Percentiles rank a stretch among this genome's conserved stretches.
Conservation (phyloP, 2,113 vertebrate species). For the Charina bottae region DNA sequence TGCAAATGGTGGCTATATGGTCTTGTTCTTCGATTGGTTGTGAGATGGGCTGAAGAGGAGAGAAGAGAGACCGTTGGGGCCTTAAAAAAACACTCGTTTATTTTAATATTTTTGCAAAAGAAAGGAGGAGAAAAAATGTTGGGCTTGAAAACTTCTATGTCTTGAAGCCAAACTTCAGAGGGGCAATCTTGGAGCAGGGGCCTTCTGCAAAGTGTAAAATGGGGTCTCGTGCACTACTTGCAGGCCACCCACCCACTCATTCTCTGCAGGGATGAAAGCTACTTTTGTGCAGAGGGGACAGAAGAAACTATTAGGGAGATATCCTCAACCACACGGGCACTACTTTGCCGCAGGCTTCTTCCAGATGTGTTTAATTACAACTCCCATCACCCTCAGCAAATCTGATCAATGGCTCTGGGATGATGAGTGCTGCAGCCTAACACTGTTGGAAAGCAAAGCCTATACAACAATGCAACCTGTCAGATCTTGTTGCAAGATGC, state of each 20-base stretch:
- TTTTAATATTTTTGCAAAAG: not conserved
- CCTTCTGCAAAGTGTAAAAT: not conserved
- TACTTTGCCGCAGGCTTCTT: not conserved
- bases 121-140: not conserved
- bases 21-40: not conserved
- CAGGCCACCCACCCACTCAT: not conserved
- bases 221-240: not conserved
- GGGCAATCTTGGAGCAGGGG: not conserved
- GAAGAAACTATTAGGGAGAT: not conserved
- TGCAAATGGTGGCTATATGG: not conserved
- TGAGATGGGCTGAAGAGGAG: not conserved
- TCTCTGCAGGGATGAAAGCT: not conserved
- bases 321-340: not conserved
- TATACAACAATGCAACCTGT: not conserved
- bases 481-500: too few species aligned
- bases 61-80: not conserved
- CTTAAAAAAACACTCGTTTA: not conserved
- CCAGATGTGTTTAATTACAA: not conserved
- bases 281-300: not conserved
- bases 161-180: not conserved
- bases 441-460: not conserved
- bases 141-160: not conserved
- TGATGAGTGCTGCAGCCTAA: not conserved
- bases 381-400: not conserved
- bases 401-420: not conserved